Conservation (phyloP, 2,797 vertebrate genomes). For the Ctenosaura bakeri region DNA sequence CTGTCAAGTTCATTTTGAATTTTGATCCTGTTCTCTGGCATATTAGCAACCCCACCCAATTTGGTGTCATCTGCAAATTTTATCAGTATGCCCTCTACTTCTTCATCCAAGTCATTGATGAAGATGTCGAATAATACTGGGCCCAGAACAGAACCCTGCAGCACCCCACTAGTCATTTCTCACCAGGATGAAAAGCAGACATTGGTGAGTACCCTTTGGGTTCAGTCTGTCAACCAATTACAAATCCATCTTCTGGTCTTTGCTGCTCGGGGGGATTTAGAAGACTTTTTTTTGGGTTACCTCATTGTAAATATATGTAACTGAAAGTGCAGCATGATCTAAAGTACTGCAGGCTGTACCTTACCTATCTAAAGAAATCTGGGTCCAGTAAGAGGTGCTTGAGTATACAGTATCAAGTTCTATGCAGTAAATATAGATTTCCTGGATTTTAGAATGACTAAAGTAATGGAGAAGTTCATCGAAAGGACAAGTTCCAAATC, state of each 20-base stretch:
- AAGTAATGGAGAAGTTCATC: conserved; percentile 40
- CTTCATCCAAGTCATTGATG: too few species aligned
- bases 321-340: not conserved
- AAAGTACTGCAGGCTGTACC: not conserved
- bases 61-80: too few species aligned
- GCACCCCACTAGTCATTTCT: too few species aligned
- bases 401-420: not conserved
- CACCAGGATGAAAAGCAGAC: too few species aligned
- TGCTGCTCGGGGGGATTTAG: not conserved
- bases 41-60: too few species aligned
- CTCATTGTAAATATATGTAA: not conserved
- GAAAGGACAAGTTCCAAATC: conserved; percentile 30
- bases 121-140: too few species aligned
- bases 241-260: not conserved
- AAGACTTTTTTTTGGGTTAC: not conserved
- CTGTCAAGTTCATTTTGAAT: too few species aligned
- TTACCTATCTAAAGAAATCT: not conserved
- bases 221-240: too few species aligned
- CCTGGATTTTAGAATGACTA: conserved; percentile 26
- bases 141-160: too few species aligned
- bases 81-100: too few species aligned
- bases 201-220: too few species aligned
- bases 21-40: too few species aligned
- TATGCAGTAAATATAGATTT: not conserved
- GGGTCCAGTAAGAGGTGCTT: not conserved